A percentile compares a stretch with the other conserved stretches of the same genome.
Evolutionary conservation across 35 echinoderm and acorn worm species (phyloP).

Genomic region (Strongylocentrotus purpuratus): DNA sequence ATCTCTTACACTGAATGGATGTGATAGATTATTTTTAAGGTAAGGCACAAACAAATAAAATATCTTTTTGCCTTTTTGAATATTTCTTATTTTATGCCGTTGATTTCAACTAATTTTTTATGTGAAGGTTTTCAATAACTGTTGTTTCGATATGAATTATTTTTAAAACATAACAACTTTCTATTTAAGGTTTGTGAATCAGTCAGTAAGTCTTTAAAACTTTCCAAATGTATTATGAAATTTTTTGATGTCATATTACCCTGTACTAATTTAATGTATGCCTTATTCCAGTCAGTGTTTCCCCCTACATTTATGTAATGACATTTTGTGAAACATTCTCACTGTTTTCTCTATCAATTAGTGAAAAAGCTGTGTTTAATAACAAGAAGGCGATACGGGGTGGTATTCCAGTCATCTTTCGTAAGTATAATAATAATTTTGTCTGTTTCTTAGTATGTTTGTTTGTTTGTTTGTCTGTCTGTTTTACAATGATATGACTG

Average conservation of each 20-base stretch:
- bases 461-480: background rate
- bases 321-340: background rate
- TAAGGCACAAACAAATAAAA: constrained; percentile 18
- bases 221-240: background rate
- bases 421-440: constrained; percentile 69
- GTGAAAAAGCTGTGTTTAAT: constrained; percentile 87
- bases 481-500: background rate
- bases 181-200: background rate
- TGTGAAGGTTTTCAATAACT: background rate
- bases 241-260: background rate
- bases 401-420: constrained; percentile 94
- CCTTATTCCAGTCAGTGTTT: background rate
- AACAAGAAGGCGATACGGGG: constrained; percentile 99
- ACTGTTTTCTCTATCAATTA: constrained; percentile 15
- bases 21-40: constrained; percentile 94
- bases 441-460: background rate
- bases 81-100: background rate
- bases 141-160: background rate
- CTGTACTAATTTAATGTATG: background rate
- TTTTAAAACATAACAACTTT: background rate
- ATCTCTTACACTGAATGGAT: constrained; percentile 83
- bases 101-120: background rate
- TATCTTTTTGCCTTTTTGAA: background rate
- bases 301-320: background rate
- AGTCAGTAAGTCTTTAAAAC: no score